phyloP scores from a whole-genome alignment of 1,140 invertebrate species.

The Babylonia areolata region DNA sequence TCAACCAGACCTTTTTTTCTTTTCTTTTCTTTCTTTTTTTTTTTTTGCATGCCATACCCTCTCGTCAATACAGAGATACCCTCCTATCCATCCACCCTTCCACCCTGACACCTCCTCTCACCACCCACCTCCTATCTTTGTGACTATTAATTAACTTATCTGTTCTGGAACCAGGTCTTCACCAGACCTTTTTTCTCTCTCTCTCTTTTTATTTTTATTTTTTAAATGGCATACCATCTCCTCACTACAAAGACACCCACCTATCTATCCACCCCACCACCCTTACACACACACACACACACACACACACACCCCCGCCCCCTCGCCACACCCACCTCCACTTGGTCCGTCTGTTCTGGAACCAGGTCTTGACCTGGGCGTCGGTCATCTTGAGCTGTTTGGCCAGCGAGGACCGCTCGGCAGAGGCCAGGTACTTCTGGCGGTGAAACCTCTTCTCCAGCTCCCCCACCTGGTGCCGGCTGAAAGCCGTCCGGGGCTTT shows the following conservation, averaged over 20 bases:
- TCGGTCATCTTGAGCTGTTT: constrained; percentile 99
- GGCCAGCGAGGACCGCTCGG: constrained; percentile 94
- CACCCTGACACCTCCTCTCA: neutral
- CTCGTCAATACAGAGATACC: too few relatives aligned
- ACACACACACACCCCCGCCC: neutral
- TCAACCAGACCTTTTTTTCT: too few relatives aligned
- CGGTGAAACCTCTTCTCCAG: constrained; percentile 98
- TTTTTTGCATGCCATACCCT: too few relatives aligned
- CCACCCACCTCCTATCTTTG: constrained; percentile 75
- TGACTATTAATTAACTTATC: constrained; percentile 98
- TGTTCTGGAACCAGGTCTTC: constrained; percentile 90
- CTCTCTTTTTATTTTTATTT: neutral
- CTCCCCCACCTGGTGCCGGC: constrained; percentile 85
- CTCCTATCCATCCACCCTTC: neutral
- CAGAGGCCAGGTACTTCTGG: constrained; percentile 98
- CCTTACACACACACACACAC: neutral
- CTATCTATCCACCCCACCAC: neutral
- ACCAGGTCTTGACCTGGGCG: constrained; percentile 91
- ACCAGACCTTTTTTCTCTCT: constrained; percentile 80
- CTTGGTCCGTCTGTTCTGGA: constrained; percentile 98
- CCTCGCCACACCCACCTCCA: constrained; percentile 83
- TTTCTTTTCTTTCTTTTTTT: too few relatives aligned
- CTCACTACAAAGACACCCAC: too few relatives aligned
- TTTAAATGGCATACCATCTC: too few relatives aligned
- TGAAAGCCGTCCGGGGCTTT: constrained; percentile 98